phyloP scores from a whole-genome alignment of 2,797 vertebrate genomes.

The Heteromormyrus szaboi region DNA sequence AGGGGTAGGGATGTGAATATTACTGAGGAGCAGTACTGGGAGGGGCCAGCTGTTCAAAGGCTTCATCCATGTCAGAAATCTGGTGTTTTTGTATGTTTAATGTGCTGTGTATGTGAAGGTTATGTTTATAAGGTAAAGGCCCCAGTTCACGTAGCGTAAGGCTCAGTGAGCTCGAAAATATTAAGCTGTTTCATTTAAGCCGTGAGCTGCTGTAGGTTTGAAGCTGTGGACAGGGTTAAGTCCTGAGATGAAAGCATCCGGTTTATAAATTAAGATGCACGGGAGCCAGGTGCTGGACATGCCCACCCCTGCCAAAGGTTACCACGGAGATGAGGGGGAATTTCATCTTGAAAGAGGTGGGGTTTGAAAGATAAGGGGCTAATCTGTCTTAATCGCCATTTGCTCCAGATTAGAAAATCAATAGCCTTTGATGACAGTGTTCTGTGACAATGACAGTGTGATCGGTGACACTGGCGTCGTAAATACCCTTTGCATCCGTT shows the following conservation, averaged over 20 bases:
- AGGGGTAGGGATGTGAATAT: neutral
- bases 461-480: slow-evolving; percentile 64
- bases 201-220: slow-evolving; percentile 15
- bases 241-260: neutral
- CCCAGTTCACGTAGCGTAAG: neutral
- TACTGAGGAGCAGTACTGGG: neutral
- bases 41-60: neutral
- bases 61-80: neutral
- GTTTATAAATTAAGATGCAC: neutral
- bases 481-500: slow-evolving; percentile 58
- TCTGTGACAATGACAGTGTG: slow-evolving; percentile 68
- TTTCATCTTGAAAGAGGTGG: slow-evolving; percentile 61
- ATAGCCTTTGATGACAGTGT: slow-evolving; percentile 70
- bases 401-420: slow-evolving; percentile 74
- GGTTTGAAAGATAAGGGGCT: slow-evolving; percentile 66
- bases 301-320: slow-evolving; percentile 42
- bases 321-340: slow-evolving; percentile 62
- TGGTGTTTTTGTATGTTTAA: neutral
- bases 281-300: neutral
- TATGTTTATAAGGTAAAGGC: neutral
- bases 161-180: neutral
- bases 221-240: neutral
- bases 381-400: slow-evolving; percentile 74
- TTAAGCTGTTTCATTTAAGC: slow-evolving; percentile 25
- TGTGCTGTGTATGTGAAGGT: neutral